Conservation (phyloP, 1,140 invertebrate species). For the Drosophila athabasca region DNA sequence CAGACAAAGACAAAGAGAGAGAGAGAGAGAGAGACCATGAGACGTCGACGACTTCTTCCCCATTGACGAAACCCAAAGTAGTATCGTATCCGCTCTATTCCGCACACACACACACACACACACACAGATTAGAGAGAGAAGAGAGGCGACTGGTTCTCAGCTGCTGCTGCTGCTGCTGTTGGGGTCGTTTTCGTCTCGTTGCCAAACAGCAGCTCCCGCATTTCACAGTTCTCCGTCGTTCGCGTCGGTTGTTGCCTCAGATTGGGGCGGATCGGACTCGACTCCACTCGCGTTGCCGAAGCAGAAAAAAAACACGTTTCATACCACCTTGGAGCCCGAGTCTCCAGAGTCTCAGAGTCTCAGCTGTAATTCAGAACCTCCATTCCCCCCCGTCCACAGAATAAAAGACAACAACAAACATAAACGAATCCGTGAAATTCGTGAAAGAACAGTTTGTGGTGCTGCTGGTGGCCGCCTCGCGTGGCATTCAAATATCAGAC, state of each 20-base stretch:
- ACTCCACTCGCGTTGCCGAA: constrained; percentile 35
- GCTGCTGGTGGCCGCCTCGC: constrained; percentile 5
- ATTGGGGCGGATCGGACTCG: constrained; percentile 27
- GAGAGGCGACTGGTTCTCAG: not conserved
- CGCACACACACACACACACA: constrained; percentile 16
- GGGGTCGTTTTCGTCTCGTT: constrained; percentile 19
- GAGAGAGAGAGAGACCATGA: constrained; percentile 17
- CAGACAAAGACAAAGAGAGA: constrained; percentile 31
- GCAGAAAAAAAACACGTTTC: constrained; percentile 59
- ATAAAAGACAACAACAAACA: no score
- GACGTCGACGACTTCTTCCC: constrained; percentile 1
- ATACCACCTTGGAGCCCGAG: constrained; percentile 13
- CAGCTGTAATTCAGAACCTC: no score
- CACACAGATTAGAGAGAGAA: constrained; percentile 23
- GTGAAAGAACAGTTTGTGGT: no score
- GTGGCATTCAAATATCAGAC: constrained; percentile 19
- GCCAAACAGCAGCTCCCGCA: constrained; percentile 48
- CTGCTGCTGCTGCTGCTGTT: not conserved
- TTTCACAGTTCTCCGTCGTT: constrained; percentile 64
- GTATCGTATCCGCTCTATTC: constrained; percentile 21
- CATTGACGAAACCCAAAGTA: constrained; percentile 50
- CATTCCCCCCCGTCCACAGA: no score
- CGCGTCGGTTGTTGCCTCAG: constrained; percentile 49
- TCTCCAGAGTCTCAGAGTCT: not conserved
- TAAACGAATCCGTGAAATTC: no score